A percentile compares a stretch with the other conserved stretches of the same genome.
phyloP scores from a whole-genome alignment of 2,113 vertebrate species.

The Catharus fuscescens region DNA sequence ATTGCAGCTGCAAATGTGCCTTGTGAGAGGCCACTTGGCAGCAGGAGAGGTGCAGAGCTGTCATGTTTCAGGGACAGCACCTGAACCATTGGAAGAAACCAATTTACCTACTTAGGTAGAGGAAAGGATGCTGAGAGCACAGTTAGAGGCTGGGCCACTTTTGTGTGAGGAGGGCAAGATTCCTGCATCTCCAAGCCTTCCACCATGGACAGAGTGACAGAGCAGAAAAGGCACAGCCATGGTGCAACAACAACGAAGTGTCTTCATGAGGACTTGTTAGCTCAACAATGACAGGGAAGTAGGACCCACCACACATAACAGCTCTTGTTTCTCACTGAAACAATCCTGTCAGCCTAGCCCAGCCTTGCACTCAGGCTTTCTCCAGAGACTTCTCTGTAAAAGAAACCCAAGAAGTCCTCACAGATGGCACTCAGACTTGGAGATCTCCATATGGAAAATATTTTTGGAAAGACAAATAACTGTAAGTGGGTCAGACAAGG shows the following conservation, averaged over 20 bases:
- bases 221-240: background rate
- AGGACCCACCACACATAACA: background rate
- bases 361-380: conserved; percentile 20
- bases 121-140: background rate
- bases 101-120: background rate
- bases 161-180: background rate
- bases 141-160: background rate
- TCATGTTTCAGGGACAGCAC: background rate
- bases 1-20: background rate
- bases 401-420: conserved; percentile 58
- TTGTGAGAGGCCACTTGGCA: background rate
- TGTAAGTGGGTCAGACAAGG: conserved; percentile 49
- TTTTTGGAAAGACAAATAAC: conserved; percentile 65
- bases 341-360: background rate
- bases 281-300: background rate
- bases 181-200: background rate
- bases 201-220: background rate
- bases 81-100: background rate
- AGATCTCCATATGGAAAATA: conserved; percentile 65
- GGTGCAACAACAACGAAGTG: background rate
- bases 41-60: background rate
- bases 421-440: conserved; percentile 56
- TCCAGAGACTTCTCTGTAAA: conserved; percentile 57
- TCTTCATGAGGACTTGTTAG: background rate
- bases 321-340: conserved; percentile 10